Percentiles rank a stretch among this genome's conserved stretches.
Evolutionary conservation across 2,888 invertebrate species (phyloP).

Genomic region (Thymelicus sylvestris): DNA sequence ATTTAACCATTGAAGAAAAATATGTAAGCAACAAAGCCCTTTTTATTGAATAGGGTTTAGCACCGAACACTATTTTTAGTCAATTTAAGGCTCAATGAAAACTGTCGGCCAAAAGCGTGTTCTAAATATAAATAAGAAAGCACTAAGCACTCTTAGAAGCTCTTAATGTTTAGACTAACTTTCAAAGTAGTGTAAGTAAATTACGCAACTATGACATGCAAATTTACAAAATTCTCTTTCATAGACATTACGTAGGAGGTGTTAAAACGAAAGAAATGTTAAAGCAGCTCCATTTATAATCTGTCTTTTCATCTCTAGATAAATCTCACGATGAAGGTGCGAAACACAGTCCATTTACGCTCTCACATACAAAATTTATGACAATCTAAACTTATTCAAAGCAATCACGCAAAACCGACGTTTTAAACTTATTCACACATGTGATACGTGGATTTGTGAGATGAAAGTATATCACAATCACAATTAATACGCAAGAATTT

Average conservation of each 20-base stretch:
- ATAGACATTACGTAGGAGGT: conserved; percentile 5
- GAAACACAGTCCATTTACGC: conserved; percentile 19
- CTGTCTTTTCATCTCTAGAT: conserved; percentile 15
- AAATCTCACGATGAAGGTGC: conserved; percentile 19
- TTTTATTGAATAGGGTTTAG: no score
- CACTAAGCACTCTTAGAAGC: neutral
- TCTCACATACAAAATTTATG: conserved; percentile 27
- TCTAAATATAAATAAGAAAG: neutral
- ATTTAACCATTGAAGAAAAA: no score
- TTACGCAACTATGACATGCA: conserved; percentile 3
- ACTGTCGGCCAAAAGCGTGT: no score
- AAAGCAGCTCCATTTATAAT: conserved; percentile 4
- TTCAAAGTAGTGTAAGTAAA: conserved; percentile 7
- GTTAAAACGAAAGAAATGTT: conserved; percentile 10
- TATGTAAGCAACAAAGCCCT: no score
- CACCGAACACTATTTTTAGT: no score
- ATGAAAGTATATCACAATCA: conserved; percentile 27
- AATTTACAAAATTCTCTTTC: neutral
- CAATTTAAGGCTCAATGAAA: no score
- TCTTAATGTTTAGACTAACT: neutral
- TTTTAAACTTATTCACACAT: neutral
- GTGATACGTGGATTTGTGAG: conserved; percentile 15
- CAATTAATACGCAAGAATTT: conserved; percentile 34
- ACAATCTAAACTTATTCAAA: conserved; percentile 24
- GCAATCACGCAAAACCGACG: conserved; percentile 32